These are phyloP conservation scores for Balearica regulorum DNA, from an alignment of 2,797 vertebrate genomes.

Conservation along the genomic window DNA sequence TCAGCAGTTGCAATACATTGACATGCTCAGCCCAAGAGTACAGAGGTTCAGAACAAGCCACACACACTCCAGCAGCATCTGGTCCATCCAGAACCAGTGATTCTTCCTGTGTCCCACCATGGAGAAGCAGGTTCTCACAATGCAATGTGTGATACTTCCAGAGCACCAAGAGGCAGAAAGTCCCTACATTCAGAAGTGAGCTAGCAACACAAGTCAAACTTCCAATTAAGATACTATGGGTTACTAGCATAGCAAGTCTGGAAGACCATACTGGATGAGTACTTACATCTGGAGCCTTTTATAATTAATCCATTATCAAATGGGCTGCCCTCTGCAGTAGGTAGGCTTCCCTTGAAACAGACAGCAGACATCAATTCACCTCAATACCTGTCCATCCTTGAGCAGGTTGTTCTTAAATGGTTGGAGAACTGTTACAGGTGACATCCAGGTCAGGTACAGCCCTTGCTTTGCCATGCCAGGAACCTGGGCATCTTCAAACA, in stretches of 20 bases:
- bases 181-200: not conserved
- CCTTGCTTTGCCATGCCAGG: not conserved
- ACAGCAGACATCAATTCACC: not conserved
- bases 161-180: not conserved
- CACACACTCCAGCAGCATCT: not conserved
- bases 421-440: not conserved
- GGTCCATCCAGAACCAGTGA: not conserved
- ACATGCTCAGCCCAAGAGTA: not conserved
- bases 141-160: rapidly evolving
- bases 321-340: not conserved
- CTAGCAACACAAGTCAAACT: not conserved
- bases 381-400: not conserved
- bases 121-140: not conserved
- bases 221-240: not conserved
- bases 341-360: not conserved
- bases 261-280: not conserved
- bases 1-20: not conserved
- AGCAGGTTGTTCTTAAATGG: not conserved
- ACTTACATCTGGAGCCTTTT: not conserved
- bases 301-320: not conserved
- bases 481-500: not conserved
- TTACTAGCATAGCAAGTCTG: not conserved
- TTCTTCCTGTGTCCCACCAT: rapidly evolving
- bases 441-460: not conserved
- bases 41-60: not conserved